Base-by-base conservation (phyloP, 1,140 invertebrate genomes). In the Lucilia cuprina region DNA sequence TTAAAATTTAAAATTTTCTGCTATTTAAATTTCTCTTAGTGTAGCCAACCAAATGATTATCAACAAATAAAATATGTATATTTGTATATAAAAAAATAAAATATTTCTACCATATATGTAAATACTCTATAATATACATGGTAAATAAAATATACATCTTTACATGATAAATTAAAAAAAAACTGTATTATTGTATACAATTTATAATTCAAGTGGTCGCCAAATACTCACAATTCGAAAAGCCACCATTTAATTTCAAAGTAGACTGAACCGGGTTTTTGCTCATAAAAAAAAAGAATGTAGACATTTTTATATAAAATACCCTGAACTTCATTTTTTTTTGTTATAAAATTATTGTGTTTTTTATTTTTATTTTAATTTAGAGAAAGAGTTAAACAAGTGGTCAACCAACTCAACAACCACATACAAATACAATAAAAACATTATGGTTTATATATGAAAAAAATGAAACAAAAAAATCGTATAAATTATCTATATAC, bases 381-480 rank as follows among this genome's bases (percentile, higher is more conserved):
- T 78, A 78, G 75, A 78, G 75, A n/a, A 78, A 35, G 75, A 78
- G 75, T 78, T 78, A 47, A 78, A 78, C 75, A 78, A 78, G 75
- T 78, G 75, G 75, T 78, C 75, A 78, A 78, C 75, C 75, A 78
- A 78, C 75, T 78, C 75, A 78, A 78, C 75, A 47, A 78, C 75
- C 75, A 35, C 75, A 78, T 78, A 78, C 75, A 78, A 78, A 47
- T 78, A 78, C 75, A 78, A 78, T 78, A 78, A 78, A 78, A 78
- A 78, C 75, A 78, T 78, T 78, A 78, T 78, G 75, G 75, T 78
- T 78, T 78, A 19, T 78, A 78, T 12, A 30, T 21, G 65, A 25
- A 70, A 70, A 70, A 21, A n/a, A 5, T 7, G 2, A 60, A 17
- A 14, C n/a, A 70, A 70, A 70, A 70, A 19, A 25, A 70, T 14